Base-by-base conservation (phyloP, 1,140 invertebrate species). In the Euura saliciscinereae region DNA sequence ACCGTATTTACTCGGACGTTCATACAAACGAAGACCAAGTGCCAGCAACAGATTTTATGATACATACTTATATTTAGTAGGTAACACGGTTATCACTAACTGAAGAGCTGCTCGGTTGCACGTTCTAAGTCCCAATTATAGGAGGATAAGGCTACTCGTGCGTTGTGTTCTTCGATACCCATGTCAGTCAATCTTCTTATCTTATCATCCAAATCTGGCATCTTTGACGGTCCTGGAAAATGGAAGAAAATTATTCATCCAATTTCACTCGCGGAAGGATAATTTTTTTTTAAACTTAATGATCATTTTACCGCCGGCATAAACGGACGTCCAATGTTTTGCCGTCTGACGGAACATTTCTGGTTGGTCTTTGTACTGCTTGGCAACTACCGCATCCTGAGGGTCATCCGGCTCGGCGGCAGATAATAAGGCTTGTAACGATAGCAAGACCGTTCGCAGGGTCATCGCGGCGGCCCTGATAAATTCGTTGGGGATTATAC, bases 391-490 rank as follows among this genome's bases (percentile, higher is more conserved):
- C 43, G 96, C 96, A 88, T 98, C 96, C 86, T 98, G 97, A 13
- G 97, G 97, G 90, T 98, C 97, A 89, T 98, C 96, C 7, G 98
- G 97, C 86, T 99, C 97, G 4, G 98, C 95, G 69, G 96, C 93
- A 67, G 96, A 94, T 75, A 99, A 86, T 71, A 99, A 86, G 1
- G 97, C 94, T 92, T 99, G 97, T 69, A 99, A 88, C 1, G 97
- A 98, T 3, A 99, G 86, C 69, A 99, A 87, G 46, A 99, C 98
- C 46, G 98, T 99, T 71, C 98, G 90, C 73, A 99, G 88, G 1
- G 98, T 99, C 94, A 99, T 97, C 7, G 98, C 98, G 71, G 99
- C 99, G 75, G 99, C 98, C 98, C 95, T 72, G 76, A 83, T 71
- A 71, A 74, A 43, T 70, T 44, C 71, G 70, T 45, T 51, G 28